phyloP scores from a whole-genome alignment of 2,888 invertebrate genomes.

The Lypha dubia region DNA sequence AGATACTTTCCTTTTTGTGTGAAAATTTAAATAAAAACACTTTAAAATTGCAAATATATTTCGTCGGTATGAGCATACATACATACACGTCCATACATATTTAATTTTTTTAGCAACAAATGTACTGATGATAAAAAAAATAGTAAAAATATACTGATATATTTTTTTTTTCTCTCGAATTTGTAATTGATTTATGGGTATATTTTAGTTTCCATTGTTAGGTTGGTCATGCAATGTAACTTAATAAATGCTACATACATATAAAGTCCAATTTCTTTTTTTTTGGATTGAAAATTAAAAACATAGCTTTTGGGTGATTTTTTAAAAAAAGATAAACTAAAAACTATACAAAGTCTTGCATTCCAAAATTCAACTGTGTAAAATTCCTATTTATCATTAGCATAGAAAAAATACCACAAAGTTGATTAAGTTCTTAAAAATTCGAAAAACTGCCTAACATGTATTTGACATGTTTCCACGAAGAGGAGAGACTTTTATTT shows the following conservation, averaged over 20 bases:
- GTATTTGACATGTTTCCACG: no score
- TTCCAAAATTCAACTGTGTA: no score
- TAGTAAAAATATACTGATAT: neutral
- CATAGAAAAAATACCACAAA: no score
- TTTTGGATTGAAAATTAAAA: neutral
- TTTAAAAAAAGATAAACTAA: no score
- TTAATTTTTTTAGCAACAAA: neutral
- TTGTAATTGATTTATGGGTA: slow-evolving; percentile 28
- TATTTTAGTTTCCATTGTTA: slow-evolving; percentile 20
- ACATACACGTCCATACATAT: slow-evolving; percentile 2
- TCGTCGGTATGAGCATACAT: neutral
- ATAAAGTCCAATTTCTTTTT: neutral
- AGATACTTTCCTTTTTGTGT: slow-evolving; percentile 53
- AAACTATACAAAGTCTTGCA: no score
- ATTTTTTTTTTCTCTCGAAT: neutral
- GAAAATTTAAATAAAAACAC: slow-evolving; percentile 50
- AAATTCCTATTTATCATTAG: no score
- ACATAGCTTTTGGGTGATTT: neutral
- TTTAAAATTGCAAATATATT: slow-evolving; percentile 36
- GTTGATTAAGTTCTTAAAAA: no score
- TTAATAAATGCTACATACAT: neutral
- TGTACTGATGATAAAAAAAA: neutral
- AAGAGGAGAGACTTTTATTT: no score
- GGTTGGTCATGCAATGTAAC: slow-evolving; percentile 20
- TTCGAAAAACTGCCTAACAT: no score